Base-by-base conservation (phyloP, 1,140 invertebrate genomes). In the Oreohelix idahoensis region DNA sequence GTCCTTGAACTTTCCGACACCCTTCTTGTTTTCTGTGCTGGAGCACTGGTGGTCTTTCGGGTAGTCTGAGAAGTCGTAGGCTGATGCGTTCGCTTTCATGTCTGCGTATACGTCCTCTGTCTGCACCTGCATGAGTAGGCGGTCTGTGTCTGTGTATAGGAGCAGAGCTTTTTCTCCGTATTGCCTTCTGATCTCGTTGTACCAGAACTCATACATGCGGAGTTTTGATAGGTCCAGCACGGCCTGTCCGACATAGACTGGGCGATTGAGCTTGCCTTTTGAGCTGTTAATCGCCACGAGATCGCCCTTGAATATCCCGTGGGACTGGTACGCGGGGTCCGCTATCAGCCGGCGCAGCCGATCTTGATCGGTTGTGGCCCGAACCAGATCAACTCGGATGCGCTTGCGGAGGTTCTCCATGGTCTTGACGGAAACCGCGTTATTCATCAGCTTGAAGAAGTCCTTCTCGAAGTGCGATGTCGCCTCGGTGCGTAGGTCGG, bases 381-480 rank as follows among this genome's bases (percentile, higher is more conserved):
- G 1, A 17, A 85, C 75, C 13, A 87, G 82, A 38, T 77, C 89
- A 0, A 93, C 84, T 86, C 92, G 58, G n/a, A 86, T 84, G 79
- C 90, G 39, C 73, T 92, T 92, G 38, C 89, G 42, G 15, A 92
- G 83, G 86, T 93, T 92, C 85, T 93, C 91, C 86, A 93, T 91
- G 1, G 90, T 93, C 88, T 93, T 93, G 5, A 93, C 93, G 87
- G 93, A 94, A 20, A 92, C 84, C 20, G 87, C 63, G 85, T 93
- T 93, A 77, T 91, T 93, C 86, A 92, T 89, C 11, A 93, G 78
- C 88, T 94, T 94, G 84, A 84, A 93, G 76, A 92, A 89, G 81
- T 93, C 89, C 87, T 93, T 91, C 85, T 91, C 89, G 86, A 93
- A 93, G 38, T 89, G 88, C 81, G 87, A 92, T 42, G 76, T 90